Percentiles rank a stretch among this genome's conserved stretches.
These are phyloP conservation scores for Cyprinodon tularosa DNA, from an alignment of 2,113 vertebrate species.

Conservation along the genomic window DNA sequence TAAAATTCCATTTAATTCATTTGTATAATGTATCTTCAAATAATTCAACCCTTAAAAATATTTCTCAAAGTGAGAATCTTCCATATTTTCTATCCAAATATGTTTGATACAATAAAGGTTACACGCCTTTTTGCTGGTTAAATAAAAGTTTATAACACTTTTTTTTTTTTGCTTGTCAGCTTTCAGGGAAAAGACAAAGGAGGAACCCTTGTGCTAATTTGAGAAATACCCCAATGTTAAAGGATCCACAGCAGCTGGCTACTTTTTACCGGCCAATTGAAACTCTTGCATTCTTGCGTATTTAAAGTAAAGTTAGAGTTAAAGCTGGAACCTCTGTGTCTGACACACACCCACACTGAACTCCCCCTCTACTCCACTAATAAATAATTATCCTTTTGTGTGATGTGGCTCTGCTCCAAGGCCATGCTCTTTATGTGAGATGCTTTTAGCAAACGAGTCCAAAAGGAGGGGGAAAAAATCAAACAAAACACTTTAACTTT, in stretches of 20 bases:
- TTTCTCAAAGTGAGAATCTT: not conserved
- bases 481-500: conserved; percentile 7
- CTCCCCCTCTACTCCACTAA: conserved; percentile 43
- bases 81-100: not conserved
- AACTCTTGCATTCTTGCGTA: conserved; percentile 58
- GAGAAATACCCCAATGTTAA: conserved; percentile 62
- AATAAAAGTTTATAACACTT: not conserved
- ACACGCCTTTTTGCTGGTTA: not conserved
- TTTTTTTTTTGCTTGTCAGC: conserved; percentile 18
- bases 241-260: conserved; percentile 67
- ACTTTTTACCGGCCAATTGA: conserved; percentile 48
- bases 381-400: conserved; percentile 67
- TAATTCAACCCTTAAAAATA: not conserved
- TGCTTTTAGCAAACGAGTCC: conserved; percentile 41
- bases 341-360: conserved; percentile 14
- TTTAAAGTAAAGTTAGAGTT: conserved; percentile 53
- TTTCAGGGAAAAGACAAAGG: conserved; percentile 14
- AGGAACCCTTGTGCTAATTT: conserved; percentile 33
- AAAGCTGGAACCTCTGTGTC: conserved; percentile 66
- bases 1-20: not conserved
- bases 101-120: not conserved
- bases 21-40: not conserved
- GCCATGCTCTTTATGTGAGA: conserved; percentile 36
- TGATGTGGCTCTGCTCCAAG: conserved; percentile 63
- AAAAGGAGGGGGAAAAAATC: conserved; percentile 15